phyloP scores from a whole-genome alignment of 2,888 invertebrate species.

The Tetragnatha montana region DNA sequence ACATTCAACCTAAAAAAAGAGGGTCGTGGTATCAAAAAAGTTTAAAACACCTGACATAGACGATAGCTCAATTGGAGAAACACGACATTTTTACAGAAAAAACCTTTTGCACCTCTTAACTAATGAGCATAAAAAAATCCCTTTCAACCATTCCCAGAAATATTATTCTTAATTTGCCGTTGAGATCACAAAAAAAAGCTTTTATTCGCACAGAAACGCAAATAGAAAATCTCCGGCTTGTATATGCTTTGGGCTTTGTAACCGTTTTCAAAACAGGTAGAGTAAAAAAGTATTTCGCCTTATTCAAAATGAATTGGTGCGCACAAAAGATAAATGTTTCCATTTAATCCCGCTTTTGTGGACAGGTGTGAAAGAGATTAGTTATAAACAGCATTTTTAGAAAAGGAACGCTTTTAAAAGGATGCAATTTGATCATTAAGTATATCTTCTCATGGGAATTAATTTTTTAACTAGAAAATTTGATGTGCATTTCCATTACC shows the following conservation, averaged over 20 bases:
- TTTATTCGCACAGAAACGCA: not conserved
- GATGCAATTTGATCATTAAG: too few species aligned
- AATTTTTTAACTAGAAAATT: too few species aligned
- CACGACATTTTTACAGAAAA: too few species aligned
- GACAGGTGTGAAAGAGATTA: not conserved
- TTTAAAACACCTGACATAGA: too few species aligned
- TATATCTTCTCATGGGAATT: too few species aligned
- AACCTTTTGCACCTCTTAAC: too few species aligned
- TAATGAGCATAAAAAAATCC: not conserved
- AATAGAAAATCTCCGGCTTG: not conserved
- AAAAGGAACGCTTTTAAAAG: too few species aligned
- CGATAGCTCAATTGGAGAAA: too few species aligned
- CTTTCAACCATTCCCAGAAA: not conserved
- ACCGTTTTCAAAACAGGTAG: not conserved
- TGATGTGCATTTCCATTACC: too few species aligned
- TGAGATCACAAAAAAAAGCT: not conserved
- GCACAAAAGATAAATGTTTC: not conserved
- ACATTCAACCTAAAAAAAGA: too few species aligned
- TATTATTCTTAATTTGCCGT: not conserved
- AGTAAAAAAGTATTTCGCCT: not conserved
- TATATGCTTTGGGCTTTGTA: not conserved
- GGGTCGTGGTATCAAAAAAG: too few species aligned
- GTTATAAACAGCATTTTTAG: not conserved
- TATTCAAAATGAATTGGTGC: not conserved
- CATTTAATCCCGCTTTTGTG: not conserved